Base-by-base conservation (phyloP, 2,797 vertebrate species). In the Scleropages formosus region DNA sequence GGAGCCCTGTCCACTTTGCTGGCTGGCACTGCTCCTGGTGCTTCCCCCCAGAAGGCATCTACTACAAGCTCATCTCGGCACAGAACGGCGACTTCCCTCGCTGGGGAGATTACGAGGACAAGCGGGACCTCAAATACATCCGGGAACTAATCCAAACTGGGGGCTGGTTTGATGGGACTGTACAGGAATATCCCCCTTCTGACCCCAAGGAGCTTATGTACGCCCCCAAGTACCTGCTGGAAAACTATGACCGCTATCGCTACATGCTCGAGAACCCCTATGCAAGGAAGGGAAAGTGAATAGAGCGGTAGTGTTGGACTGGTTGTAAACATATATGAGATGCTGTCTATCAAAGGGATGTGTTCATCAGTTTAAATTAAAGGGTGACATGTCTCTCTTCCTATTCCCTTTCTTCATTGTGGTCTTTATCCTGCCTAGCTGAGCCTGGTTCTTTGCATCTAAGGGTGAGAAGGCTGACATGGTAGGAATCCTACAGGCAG, bases 1-100 rank as follows among this genome's bases (percentile, higher is more conserved):
- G 94, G 66, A 95, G 93, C 76, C 92, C 93, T 0, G 89, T 95
- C 74, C 94, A 95, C 84, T 94, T 94, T 26, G 93, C 94, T 7
- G 94, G 94, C 75, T 95, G 94, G 94, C 94, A 95, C 84, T 95
- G 94, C 73, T 95, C 94, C 24, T 95, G 94, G 94, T 95, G 94
- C 78, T 95, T 95, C 80, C 89, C 87, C 20, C 94, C 94, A 0
- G 92, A 95, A 77, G 94, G 94, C 22, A 94, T 95, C 84, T 90
- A 93, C 82, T 90, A 90, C 83, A 95, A 95, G 86, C 89, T 95
- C 24, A 82, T 95, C 78, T 94, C 94, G 0, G 94, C 94, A 31
- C 94, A 95, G 87, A 95, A 95, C 0, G 94, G 94, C 1, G 94
- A 95, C 83, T 95, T 95, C 58, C 94, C 94, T 20, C 93, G 94